Evolutionary conservation across 2,888 invertebrate species (phyloP).

Genomic region (Habroteleia sp.): DNA sequence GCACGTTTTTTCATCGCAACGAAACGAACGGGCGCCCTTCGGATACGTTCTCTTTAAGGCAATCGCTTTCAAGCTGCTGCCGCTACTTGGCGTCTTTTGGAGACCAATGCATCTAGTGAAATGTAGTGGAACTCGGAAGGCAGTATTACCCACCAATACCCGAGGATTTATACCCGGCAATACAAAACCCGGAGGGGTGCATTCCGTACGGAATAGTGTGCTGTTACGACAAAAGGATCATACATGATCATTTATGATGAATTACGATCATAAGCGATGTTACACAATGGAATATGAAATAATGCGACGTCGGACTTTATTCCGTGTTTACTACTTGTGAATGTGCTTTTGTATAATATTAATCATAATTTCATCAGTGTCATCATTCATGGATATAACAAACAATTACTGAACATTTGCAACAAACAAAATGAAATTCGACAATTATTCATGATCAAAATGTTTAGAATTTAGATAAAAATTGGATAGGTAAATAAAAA

Average conservation of each 20-base stretch:
- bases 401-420: no score
- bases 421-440: no score
- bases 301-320: not conserved
- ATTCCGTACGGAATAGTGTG: constrained; percentile 40
- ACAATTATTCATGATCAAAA: no score
- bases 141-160: constrained; percentile 74
- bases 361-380: no score
- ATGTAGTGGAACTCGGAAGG: constrained; percentile 73
- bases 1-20: constrained; percentile 20
- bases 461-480: no score
- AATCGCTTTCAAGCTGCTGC: constrained; percentile 63
- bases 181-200: constrained; percentile 55
- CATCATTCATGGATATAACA: no score
- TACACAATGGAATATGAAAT: not conserved
- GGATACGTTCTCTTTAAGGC: constrained; percentile 70
- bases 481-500: no score
- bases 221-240: constrained; percentile 35
- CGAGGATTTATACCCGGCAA: constrained; percentile 72
- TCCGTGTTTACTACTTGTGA: not conserved
- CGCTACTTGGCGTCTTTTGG: constrained; percentile 58
- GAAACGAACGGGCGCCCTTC: constrained; percentile 27
- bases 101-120: constrained; percentile 73
- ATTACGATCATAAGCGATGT: constrained; percentile 20
- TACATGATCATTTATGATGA: constrained; percentile 34
- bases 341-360: no score